Evolutionary conservation across 2,888 invertebrate species (phyloP).

Genomic region (Xylota segnis): DNA sequence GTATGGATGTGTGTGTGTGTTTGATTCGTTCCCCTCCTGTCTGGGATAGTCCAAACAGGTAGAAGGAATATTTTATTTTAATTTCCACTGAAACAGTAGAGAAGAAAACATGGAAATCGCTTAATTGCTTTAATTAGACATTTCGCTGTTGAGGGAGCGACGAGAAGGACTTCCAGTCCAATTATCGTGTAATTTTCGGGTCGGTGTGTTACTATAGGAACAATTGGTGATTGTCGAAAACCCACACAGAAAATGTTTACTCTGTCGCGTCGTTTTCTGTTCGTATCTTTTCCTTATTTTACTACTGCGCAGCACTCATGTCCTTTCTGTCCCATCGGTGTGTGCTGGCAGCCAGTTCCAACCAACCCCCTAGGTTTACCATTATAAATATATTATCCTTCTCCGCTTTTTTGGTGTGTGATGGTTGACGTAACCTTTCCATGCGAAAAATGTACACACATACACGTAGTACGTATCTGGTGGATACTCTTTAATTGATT

Average conservation of each 20-base stretch:
- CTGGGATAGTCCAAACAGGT: background rate
- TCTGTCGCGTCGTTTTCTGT: conserved; percentile 22
- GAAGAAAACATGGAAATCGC: background rate
- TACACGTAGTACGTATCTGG: background rate
- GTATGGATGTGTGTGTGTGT: too few relatives aligned
- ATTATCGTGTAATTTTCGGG: conserved; percentile 5
- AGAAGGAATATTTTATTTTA: conserved; percentile 1
- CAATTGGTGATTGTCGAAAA: conserved; percentile 4
- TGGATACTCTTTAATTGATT: conserved; percentile 41
- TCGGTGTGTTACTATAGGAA: conserved; percentile 27
- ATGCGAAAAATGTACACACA: conserved; percentile 1
- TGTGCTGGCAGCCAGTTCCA: background rate
- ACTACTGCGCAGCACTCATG: conserved; percentile 19
- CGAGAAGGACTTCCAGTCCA: background rate
- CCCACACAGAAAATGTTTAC: background rate
- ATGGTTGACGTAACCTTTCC: conserved; percentile 47
- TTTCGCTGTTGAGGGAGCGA: background rate
- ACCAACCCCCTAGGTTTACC: conserved; percentile 25
- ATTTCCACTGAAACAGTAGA: background rate
- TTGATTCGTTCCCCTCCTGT: background rate
- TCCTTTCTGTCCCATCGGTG: background rate
- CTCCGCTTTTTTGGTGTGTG: conserved; percentile 17
- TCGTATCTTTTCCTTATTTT: background rate
- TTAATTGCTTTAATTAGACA: conserved; percentile 45
- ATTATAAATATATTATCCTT: conserved; percentile 47